Conservation (phyloP, 64 coral and sea anemone genomes). For the Montipora cactus region DNA sequence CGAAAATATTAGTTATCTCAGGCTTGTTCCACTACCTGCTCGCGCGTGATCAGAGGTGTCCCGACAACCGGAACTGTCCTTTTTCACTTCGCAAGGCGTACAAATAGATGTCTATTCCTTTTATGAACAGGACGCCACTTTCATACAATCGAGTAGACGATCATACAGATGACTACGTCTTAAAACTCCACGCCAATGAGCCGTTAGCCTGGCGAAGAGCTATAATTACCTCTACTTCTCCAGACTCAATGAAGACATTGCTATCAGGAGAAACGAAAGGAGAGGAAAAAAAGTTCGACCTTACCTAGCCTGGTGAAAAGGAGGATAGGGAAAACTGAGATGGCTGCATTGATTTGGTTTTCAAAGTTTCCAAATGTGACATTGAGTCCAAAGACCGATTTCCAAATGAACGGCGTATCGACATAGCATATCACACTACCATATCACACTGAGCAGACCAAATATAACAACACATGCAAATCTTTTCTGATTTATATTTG, state of each 20-base stretch:
- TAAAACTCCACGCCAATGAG: conserved; percentile 76
- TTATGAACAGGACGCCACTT: conserved; percentile 62
- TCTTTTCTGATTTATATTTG: too few species aligned
- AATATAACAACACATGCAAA: too few species aligned
- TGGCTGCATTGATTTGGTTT: too few species aligned
- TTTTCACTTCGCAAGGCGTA: conserved; percentile 69
- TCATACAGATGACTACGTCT: conserved; percentile 71
- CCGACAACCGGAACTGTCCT: conserved; percentile 87
- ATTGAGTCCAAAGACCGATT: too few species aligned
- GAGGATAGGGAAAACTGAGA: too few species aligned
- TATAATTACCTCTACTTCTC: conserved; percentile 80
- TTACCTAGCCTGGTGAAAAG: conserved; percentile 25
- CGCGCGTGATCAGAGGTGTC: conserved; percentile 73
- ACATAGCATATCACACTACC: too few species aligned
- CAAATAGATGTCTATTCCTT: conserved; percentile 78
- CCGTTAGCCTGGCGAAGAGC: conserved; percentile 82
- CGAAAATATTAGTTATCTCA: background rate
- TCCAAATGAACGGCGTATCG: too few species aligned
- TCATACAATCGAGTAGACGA: conserved; percentile 55
- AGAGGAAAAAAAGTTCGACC: conserved; percentile 80
- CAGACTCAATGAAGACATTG: conserved; percentile 84
- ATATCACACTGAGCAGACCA: too few species aligned
- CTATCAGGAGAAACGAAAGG: conserved; percentile 72
- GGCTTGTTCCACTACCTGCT: conserved; percentile 54
- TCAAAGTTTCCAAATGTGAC: too few species aligned